A percentile compares a stretch with the other conserved stretches of the same genome.
Conservation (phyloP, 2,797 vertebrate genomes). For the Rhabdomys pumilio region DNA sequence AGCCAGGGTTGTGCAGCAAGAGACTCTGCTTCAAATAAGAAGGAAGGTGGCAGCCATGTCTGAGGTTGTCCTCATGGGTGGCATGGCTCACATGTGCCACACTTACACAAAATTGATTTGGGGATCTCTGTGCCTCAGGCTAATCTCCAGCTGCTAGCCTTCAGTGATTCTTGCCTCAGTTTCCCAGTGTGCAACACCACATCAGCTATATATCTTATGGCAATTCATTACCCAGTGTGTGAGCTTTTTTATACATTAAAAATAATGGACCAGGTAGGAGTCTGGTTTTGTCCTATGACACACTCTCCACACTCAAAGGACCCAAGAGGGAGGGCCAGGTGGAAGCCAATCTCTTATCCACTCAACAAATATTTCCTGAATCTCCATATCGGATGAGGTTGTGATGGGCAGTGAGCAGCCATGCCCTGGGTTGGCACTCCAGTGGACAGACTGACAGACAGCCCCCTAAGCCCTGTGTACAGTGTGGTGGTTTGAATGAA, state of each 20-base stretch:
- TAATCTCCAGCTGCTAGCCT: not conserved
- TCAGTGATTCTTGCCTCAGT: not conserved
- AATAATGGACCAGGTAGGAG: not conserved
- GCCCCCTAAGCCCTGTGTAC: not conserved
- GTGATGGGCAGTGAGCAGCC: not conserved
- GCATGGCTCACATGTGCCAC: not conserved
- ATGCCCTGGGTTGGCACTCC: not conserved
- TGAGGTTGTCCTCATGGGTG: not conserved
- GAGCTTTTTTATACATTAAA: not conserved
- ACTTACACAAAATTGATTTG: not conserved
- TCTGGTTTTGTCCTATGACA: not conserved
- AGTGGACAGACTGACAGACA: not conserved
- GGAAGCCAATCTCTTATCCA: not conserved
- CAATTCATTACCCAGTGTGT: not conserved
- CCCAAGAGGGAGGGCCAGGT: not conserved
- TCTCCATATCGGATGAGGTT: not conserved
- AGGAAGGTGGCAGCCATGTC: no score
- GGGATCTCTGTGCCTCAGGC: not conserved
- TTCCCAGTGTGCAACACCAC: not conserved
- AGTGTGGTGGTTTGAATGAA: not conserved
- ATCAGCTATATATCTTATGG: not conserved
- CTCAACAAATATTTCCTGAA: not conserved
- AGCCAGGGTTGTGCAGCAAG: not conserved
- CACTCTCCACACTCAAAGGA: not conserved
- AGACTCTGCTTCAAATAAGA: not conserved